Conservation (phyloP, 2,888 invertebrate genomes). For the Argynnis bischoffii region DNA sequence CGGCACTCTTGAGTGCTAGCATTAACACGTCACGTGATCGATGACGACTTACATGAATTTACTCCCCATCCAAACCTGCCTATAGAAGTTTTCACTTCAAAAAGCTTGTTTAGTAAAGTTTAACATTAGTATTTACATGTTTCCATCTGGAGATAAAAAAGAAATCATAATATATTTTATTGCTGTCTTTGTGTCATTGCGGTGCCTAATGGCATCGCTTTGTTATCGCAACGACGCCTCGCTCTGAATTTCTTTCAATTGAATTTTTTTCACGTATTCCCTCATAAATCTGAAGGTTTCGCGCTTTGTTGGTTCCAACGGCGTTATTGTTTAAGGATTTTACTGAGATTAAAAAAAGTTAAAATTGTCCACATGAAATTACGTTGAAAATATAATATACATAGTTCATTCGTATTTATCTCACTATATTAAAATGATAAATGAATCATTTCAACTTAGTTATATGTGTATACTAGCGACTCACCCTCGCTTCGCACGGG, state of each 20-base stretch:
- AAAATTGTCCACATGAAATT: not conserved
- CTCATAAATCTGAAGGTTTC: constrained; percentile 32
- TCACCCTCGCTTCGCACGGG: too few species aligned
- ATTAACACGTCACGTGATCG: too few species aligned
- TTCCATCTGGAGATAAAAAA: constrained; percentile 25
- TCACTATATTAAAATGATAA: too few species aligned
- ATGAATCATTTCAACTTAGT: too few species aligned
- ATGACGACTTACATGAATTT: too few species aligned
- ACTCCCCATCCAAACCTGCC: too few species aligned
- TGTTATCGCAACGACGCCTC: constrained; percentile 29
- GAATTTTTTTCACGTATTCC: constrained; percentile 30
- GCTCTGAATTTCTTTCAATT: constrained; percentile 36
- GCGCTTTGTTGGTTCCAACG: constrained; percentile 29
- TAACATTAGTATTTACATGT: constrained; percentile 21
- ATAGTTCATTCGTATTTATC: too few species aligned
- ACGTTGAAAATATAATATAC: not conserved
- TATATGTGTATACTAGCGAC: too few species aligned
- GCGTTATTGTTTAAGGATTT: constrained; percentile 28
- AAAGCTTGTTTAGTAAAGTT: not conserved
- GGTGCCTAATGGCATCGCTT: constrained; percentile 33
- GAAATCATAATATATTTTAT: constrained; percentile 29
- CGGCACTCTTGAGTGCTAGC: too few species aligned
- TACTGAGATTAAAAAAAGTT: constrained; percentile 19
- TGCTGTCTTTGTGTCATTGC: constrained; percentile 26
- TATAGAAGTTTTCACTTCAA: not conserved